A percentile compares a stretch with the other conserved stretches of the same genome.
Conservation (phyloP, 2,797 vertebrate genomes). For the Enteromius fasciolatus region DNA sequence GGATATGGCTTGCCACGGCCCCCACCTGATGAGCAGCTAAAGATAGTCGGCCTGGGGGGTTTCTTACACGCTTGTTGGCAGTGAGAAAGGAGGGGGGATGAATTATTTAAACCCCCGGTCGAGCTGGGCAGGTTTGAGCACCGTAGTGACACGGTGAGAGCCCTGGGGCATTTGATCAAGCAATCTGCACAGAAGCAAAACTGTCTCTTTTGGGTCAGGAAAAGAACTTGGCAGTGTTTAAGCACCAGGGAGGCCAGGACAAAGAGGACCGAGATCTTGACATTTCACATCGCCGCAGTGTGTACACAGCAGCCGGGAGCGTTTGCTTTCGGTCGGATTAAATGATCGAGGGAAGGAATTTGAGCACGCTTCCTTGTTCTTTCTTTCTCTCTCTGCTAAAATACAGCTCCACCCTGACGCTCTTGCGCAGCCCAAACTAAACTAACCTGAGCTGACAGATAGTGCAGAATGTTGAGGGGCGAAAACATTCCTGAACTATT, state of each 20-base stretch:
- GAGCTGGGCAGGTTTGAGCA: constrained; percentile 60
- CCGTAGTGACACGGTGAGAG: constrained; percentile 42
- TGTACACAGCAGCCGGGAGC: constrained; percentile 45
- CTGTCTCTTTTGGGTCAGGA: constrained; percentile 46
- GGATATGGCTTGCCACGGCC: constrained; percentile 66
- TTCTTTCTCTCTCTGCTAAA: constrained; percentile 39
- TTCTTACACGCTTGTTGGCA: constrained; percentile 53
- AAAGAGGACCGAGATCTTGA: constrained; percentile 48
- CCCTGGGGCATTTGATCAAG: constrained; percentile 35
- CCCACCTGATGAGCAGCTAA: constrained; percentile 45
- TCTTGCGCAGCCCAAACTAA: constrained; percentile 63
- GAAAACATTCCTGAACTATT: constrained; percentile 50
- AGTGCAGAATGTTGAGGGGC: constrained; percentile 60
- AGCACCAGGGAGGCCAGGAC: constrained; percentile 42
- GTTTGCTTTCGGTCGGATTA: constrained; percentile 60
- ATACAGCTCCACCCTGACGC: constrained; percentile 56
- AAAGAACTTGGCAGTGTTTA: constrained; percentile 46
- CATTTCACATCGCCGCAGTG: constrained; percentile 48
- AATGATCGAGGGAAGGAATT: constrained; percentile 59
- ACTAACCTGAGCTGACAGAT: constrained; percentile 77
- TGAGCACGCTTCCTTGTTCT: constrained; percentile 48
- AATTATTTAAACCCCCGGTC: constrained; percentile 62
- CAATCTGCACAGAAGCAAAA: constrained; percentile 40
- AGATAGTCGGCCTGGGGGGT: constrained; percentile 50
- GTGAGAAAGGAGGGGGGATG: constrained; percentile 50